Evolutionary conservation across 2,888 invertebrate genomes (phyloP).

Genomic region (Sarcophaga rosellei): DNA sequence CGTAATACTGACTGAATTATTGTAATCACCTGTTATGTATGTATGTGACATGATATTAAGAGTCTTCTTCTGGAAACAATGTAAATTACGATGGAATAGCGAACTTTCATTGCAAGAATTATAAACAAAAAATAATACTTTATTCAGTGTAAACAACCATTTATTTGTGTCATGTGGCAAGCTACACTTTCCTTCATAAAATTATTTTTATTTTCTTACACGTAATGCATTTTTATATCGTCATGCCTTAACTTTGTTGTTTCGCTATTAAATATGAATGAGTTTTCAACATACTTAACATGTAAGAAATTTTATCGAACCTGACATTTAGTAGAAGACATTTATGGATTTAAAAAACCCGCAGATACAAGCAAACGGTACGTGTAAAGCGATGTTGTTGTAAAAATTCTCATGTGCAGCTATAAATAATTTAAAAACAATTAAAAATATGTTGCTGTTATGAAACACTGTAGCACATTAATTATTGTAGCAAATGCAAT

Average conservation of each 20-base stretch:
- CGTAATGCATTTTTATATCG: constrained; percentile 16
- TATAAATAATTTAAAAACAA: constrained; percentile 50
- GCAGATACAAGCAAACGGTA: not conserved
- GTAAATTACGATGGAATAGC: too few relatives aligned
- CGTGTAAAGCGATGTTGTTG: not conserved
- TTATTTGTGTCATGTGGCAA: too few relatives aligned
- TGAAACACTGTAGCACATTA: constrained; percentile 13
- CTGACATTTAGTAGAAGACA: not conserved
- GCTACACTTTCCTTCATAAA: constrained; percentile 3
- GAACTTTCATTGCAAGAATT: too few relatives aligned
- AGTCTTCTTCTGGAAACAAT: too few relatives aligned
- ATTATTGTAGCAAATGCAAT: constrained; percentile 56
- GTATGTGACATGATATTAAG: too few relatives aligned
- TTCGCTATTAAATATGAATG: constrained; percentile 29
- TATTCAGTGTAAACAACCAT: too few relatives aligned
- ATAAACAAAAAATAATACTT: too few relatives aligned
- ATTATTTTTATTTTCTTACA: not conserved
- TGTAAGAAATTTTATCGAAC: not conserved
- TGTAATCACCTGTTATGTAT: too few relatives aligned
- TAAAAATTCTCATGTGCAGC: not conserved
- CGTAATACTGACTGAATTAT: too few relatives aligned
- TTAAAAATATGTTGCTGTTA: constrained; percentile 19
- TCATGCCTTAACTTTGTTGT: constrained; percentile 33
- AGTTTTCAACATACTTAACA: constrained; percentile 8
- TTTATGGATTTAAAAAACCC: not conserved